A percentile compares a stretch with the other conserved stretches of the same genome.
Evolutionary conservation across 2,888 invertebrate genomes (phyloP).

Genomic region (Chironomus tentans): DNA sequence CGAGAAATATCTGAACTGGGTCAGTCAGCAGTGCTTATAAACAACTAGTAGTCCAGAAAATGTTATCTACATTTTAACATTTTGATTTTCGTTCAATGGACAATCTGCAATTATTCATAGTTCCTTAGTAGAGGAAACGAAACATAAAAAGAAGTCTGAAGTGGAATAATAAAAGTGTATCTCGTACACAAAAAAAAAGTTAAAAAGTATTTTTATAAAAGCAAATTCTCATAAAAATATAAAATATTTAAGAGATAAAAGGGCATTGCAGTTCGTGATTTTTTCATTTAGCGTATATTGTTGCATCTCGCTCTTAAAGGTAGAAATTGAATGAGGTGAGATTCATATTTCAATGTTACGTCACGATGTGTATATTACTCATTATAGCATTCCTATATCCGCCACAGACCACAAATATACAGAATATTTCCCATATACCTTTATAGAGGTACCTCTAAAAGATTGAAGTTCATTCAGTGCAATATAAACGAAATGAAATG

Average conservation of each 20-base stretch:
- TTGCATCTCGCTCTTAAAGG: not conserved
- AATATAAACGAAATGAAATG: slow-evolving; percentile 2
- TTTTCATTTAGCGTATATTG: slow-evolving; percentile 19
- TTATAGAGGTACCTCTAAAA: not conserved
- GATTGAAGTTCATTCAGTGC: not conserved
- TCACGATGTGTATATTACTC: slow-evolving; percentile 3
- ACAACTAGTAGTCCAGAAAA: too few species aligned
- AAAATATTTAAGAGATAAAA: slow-evolving; percentile 18
- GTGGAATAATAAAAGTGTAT: too few species aligned
- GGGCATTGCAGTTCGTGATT: slow-evolving; percentile 18
- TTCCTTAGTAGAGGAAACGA: too few species aligned
- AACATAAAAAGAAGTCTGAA: too few species aligned
- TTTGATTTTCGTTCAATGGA: too few species aligned
- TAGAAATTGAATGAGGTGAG: slow-evolving; percentile 10
- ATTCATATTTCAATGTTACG: slow-evolving; percentile 5
- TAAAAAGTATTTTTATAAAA: not conserved
- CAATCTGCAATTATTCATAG: too few species aligned
- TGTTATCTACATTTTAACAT: too few species aligned
- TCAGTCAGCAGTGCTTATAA: too few species aligned
- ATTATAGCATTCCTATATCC: not conserved
- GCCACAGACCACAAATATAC: not conserved
- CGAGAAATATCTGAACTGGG: too few species aligned
- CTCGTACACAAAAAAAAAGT: not conserved
- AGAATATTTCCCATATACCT: not conserved
- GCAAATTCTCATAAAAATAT: not conserved